Base-by-base conservation (phyloP, 2,113 vertebrate species). In the Macheiramphus alcinus region DNA sequence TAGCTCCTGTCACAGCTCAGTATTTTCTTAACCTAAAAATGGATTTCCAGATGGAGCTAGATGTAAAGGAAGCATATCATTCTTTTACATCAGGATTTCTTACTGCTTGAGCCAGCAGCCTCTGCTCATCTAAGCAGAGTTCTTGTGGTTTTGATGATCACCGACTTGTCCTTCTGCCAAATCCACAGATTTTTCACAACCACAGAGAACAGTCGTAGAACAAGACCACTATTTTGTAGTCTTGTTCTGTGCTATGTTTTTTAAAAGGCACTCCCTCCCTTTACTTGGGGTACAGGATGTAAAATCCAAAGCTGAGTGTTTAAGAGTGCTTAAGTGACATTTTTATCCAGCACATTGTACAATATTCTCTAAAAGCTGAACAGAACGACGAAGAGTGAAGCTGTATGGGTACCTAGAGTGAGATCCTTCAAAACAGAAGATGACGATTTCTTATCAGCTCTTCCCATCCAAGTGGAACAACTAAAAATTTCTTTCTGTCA, bases 11-110 rank as follows among this genome's bases (percentile, higher is more conserved):
- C 80, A 43, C 6, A 91, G 40, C 9, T 87, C 78, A 36, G 45
- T 87, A 79, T 76, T 82, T 96, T 88, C 80, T 67, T 43, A 89
- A 87, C 25, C 29, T 71, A 93, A 91, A 94, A 95, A 52, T 10
- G 10, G 53, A 75, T 81, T 89, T 90, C 70, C 89, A 91, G 71
- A 81, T 56, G 74, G 78, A 87, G 52, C 23, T 61, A 52, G 52
- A 85, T 56, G 34, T 65, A 86, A 87, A 93, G 27, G 52, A 96
- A 92, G 56, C 63, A 20, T 45, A 83, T 52, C 11, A 67, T 8
- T 94, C 68, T 95, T 92, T 63, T 81, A 48, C 11, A 55, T 79
- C 53, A 81, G 48, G 32, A 52, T 84, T 79, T 85, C 61, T 48
- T 61, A 71, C 1, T 67, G 76, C 76, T 89, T 52, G n/a, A 94